Conservation (phyloP, 2,113 vertebrate genomes). For the Datnioides undecimradiatus region DNA sequence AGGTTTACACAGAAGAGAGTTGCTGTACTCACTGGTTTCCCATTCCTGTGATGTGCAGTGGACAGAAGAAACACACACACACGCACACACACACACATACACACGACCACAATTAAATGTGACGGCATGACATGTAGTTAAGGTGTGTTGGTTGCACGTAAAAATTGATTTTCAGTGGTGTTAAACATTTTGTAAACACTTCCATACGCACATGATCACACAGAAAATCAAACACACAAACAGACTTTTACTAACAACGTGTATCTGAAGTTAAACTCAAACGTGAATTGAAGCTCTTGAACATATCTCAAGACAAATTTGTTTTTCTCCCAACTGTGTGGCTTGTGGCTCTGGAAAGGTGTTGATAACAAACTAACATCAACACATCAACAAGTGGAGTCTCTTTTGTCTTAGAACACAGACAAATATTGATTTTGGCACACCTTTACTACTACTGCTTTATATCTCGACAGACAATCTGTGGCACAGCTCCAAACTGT, state of each 20-base stretch:
- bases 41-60: slow-evolving; percentile 85
- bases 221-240: slow-evolving; percentile 7
- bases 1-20: slow-evolving; percentile 71
- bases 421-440: slow-evolving; percentile 21
- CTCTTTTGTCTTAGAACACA: neutral
- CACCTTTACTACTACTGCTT: neutral
- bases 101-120: slow-evolving; percentile 60
- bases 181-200: neutral
- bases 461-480: slow-evolving; percentile 2
- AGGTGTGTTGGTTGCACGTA: neutral
- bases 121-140: slow-evolving; percentile 27
- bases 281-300: too few relatives aligned
- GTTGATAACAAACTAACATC: neutral
- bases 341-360: neutral
- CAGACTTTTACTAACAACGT: neutral
- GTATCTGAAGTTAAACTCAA: neutral
- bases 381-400: neutral
- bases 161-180: neutral
- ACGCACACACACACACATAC: slow-evolving; percentile 45
- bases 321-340: neutral
- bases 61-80: slow-evolving; percentile 80
- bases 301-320: neutral
- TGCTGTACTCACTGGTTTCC: slow-evolving; percentile 88
- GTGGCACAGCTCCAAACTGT: slow-evolving; percentile 20
- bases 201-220: neutral